A percentile compares a stretch with the other conserved stretches of the same genome.
phyloP scores from a whole-genome alignment of 92 coral and sea anemone species.

The Porites rus region DNA sequence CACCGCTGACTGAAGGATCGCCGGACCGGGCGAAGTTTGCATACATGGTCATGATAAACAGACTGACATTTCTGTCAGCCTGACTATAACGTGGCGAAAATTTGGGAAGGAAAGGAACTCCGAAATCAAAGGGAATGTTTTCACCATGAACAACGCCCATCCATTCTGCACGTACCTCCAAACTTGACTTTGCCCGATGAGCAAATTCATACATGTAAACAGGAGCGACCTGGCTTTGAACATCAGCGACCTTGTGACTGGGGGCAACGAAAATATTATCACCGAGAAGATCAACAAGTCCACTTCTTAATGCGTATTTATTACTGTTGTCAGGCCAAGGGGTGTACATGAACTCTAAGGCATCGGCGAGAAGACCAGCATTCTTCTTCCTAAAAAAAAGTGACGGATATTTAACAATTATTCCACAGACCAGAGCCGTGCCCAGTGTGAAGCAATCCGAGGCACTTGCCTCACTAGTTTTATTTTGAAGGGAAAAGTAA shows the following conservation, averaged over 20 bases:
- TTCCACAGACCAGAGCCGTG: too few species aligned
- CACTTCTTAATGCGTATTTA: slow-evolving; percentile 37
- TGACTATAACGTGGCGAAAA: neutral
- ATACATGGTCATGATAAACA: slow-evolving; percentile 38
- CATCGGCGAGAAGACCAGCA: slow-evolving; percentile 46
- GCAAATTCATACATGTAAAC: slow-evolving; percentile 67
- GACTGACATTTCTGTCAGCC: slow-evolving; percentile 57
- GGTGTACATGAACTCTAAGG: slow-evolving; percentile 63
- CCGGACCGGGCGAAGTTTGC: slow-evolving; percentile 65
- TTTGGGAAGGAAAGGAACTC: neutral
- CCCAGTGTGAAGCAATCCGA: too few species aligned
- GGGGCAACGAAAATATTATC: slow-evolving; percentile 66
- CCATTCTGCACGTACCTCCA: slow-evolving; percentile 9
- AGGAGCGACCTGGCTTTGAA: slow-evolving; percentile 49
- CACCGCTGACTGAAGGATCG: slow-evolving; percentile 61
- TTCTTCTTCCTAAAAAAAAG: neutral
- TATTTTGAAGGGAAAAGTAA: too few species aligned
- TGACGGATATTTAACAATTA: too few species aligned
- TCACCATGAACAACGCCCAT: slow-evolving; percentile 28
- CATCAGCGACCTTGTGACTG: slow-evolving; percentile 50
- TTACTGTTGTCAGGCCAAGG: slow-evolving; percentile 57
- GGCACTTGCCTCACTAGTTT: too few species aligned
- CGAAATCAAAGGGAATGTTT: slow-evolving; percentile 16
- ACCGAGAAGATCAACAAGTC: slow-evolving; percentile 44
- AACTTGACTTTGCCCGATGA: slow-evolving; percentile 8